These are phyloP conservation scores for Goniozus legneri DNA, from an alignment of 1,140 invertebrate species.

Conservation along the genomic window DNA sequence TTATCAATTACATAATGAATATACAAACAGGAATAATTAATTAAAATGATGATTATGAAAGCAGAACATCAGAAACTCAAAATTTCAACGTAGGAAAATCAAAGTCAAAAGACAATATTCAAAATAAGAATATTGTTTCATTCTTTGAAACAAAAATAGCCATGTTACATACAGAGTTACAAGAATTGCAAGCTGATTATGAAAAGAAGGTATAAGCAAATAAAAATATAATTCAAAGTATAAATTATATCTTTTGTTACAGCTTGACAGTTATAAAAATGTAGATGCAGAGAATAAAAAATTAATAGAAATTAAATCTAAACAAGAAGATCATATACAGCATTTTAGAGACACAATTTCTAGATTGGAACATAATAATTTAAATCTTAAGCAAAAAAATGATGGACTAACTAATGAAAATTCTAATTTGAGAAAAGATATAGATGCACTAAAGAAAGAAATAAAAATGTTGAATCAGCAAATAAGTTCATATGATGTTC, in stretches of 20 bases:
- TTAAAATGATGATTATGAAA: background rate
- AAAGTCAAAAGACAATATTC: background rate
- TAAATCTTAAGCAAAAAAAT: conserved; percentile 35
- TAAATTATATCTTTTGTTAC: conserved; percentile 9
- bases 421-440: conserved; percentile 50
- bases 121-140: background rate
- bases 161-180: conserved; percentile 43
- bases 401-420: conserved; percentile 47
- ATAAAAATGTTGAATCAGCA: conserved; percentile 43
- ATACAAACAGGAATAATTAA: no score
- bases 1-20: no score
- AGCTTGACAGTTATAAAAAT: conserved; percentile 44
- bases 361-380: conserved; percentile 42
- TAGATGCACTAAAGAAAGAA: conserved; percentile 51
- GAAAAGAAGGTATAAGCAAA: conserved; percentile 41
- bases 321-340: conserved; percentile 42
- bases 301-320: conserved; percentile 42
- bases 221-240: background rate
- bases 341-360: conserved; percentile 40
- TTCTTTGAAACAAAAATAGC: conserved; percentile 51
- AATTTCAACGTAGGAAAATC: background rate
- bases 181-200: conserved; percentile 41
- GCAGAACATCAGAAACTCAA: background rate
- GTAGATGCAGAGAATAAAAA: conserved; percentile 47
- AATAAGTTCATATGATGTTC: conserved; percentile 38